Base-by-base conservation (phyloP, 2,888 invertebrate species). In the Aspidiotus rigidus region DNA sequence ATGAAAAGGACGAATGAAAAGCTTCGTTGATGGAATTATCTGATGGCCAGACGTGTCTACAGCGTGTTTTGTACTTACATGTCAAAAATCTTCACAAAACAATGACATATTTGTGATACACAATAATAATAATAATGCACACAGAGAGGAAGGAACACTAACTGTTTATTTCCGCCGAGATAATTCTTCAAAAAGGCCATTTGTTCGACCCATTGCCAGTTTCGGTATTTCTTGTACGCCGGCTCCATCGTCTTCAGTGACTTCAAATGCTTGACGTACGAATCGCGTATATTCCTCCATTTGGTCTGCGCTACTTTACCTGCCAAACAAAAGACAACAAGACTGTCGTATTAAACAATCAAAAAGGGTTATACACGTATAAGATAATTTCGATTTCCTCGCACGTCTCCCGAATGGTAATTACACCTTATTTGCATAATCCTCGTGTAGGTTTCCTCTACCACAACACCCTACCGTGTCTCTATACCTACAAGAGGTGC, bases 141-240 rank as follows among this genome's bases (percentile, higher is more conserved):
- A 28, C n/a, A 49, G 10, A 49, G 6, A 49, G 49, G n/a, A 49
- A 57, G 28, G 53, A 49, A 9, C 59, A 67, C 67, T 67, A 39
- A 67, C 67, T 67, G 67, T 15, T 59, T 67, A 59, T 67, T 67
- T 57, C 67, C 67, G 42, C 67, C 67, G 49, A 67, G 67, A 60
- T 60, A 67, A 39, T 67, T 67, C 39, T 59, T 67, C 49, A 67
- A 10, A 40, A 67, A 67, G 44, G 67, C 59, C 67, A 67, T 67
- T 42, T 67, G 67, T 2, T 67, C 59, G 16, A 67, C 67, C 67
- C 67, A 67, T 53, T 67, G 67, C 67, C 67, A 67, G 28, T 67
- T 67, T 16, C 67, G 28, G 60, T 67, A 67, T 53, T 67, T 67
- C 17, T 28, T 67, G 57, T 67, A 67, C 1, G 67, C 67, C 9